These are phyloP conservation scores for Oligia latruncula DNA, from an alignment of 2,888 invertebrate genomes.

Conservation along the genomic window DNA sequence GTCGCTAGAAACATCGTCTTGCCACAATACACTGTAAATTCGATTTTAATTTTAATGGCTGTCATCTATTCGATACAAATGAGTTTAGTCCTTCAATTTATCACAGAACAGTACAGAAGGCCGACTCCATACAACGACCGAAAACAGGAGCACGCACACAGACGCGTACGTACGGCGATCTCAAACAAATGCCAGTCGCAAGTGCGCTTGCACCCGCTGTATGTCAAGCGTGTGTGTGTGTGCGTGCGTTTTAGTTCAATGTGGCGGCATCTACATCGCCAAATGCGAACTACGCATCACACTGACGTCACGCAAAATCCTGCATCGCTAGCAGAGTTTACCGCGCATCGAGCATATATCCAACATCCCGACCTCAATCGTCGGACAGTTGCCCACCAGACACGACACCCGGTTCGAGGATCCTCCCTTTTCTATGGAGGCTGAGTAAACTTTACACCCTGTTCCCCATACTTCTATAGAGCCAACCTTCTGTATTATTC, in stretches of 20 bases:
- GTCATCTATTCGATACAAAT: conserved; percentile 19
- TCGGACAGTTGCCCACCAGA: no score
- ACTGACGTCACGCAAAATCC: no score
- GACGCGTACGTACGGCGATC: no score
- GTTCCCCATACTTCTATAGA: no score
- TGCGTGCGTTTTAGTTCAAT: neutral
- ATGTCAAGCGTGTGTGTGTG: neutral
- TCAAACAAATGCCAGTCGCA: neutral
- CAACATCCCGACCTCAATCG: no score
- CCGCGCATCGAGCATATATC: no score
- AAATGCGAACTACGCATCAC: no score
- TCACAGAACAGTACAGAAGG: neutral
- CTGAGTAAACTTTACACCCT: no score
- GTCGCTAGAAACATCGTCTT: neutral
- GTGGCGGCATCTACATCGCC: no score
- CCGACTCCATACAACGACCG: neutral
- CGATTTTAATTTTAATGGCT: neutral
- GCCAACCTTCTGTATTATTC: neutral
- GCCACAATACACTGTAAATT: neutral
- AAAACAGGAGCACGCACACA: neutral
- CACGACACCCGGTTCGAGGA: no score
- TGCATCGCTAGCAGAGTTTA: no score
- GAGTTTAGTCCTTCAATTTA: neutral
- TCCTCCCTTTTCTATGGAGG: no score
- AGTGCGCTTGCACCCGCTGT: neutral